Evolutionary conservation across 2,113 vertebrate species (phyloP).

Genomic region (human (Homo sapiens)): GRCh38 chr4:63960501-63961000

Average conservation of each 20-base stretch:
- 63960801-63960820: not conserved
- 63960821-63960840: not conserved
- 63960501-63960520: not conserved
- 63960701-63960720: not conserved
- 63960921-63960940: not conserved
- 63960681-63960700: not conserved
- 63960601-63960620: not conserved
- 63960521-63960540: slow-evolving; percentile 1
- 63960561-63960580: slow-evolving; percentile 56
- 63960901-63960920: not conserved
- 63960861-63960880: too few relatives aligned
- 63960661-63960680: too few relatives aligned
- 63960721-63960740: not conserved
- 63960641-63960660: not conserved
- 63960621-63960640: not conserved
- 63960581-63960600: not conserved
- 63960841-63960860: too few relatives aligned
- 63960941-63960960: not conserved
- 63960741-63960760: not conserved
- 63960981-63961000: not conserved
- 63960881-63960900: not conserved
- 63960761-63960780: not conserved
- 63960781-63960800: not conserved
- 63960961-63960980: not conserved
- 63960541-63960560: not conserved